phyloP scores from a whole-genome alignment of 2,888 invertebrate genomes.

The Apamea anceps region DNA sequence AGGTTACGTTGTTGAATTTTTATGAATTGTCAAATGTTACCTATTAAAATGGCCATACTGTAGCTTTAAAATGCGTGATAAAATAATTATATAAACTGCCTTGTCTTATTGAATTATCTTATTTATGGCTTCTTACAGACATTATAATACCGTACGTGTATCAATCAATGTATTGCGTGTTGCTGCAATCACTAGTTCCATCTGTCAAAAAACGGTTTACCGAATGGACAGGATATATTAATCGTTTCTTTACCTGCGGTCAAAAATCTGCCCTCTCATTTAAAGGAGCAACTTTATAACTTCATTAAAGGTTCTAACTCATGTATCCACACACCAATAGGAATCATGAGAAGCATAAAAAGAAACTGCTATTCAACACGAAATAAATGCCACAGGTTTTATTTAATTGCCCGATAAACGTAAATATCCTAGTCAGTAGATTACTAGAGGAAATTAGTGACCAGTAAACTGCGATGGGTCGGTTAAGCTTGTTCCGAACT shows the following conservation, averaged over 20 bases:
- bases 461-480: constrained; percentile 16
- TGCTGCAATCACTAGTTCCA: too few relatives aligned
- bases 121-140: too few relatives aligned
- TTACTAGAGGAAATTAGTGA: constrained; percentile 16
- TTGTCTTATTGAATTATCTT: too few relatives aligned
- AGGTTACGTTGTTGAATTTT: too few relatives aligned
- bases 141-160: too few relatives aligned
- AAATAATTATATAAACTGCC: too few relatives aligned
- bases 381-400: not conserved
- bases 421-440: constrained; percentile 15
- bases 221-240: too few relatives aligned
- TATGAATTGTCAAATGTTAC: too few relatives aligned
- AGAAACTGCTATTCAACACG: not conserved
- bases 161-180: too few relatives aligned
- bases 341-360: not conserved
- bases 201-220: too few relatives aligned
- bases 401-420: constrained; percentile 2
- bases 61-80: too few relatives aligned
- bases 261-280: not conserved
- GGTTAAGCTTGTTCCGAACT: constrained; percentile 18
- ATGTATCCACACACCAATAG: not conserved
- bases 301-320: not conserved
- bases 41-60: too few relatives aligned
- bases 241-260: not conserved
- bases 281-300: not conserved